These are phyloP conservation scores for Pseudochirops cupreus DNA, from an alignment of 2,797 vertebrate species.

Conservation along the genomic window DNA sequence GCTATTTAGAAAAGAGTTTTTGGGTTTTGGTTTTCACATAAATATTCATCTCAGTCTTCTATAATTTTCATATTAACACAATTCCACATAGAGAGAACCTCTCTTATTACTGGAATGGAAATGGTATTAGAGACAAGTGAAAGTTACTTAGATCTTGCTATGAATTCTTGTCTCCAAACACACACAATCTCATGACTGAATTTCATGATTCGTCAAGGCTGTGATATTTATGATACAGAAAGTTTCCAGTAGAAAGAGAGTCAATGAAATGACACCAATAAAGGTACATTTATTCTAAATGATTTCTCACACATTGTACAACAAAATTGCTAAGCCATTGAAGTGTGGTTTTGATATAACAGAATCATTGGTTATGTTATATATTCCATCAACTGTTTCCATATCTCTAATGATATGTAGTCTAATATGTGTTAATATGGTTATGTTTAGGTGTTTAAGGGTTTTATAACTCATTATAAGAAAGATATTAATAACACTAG, in stretches of 20 bases:
- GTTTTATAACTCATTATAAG: not conserved
- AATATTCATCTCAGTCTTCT: not conserved
- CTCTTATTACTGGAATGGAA: not conserved
- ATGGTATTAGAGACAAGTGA: conserved; percentile 22
- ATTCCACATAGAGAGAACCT: not conserved
- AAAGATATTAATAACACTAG: not conserved
- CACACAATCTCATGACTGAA: not conserved
- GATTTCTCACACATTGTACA: conserved; percentile 20
- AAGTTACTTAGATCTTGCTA: not conserved
- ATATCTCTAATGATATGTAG: not conserved
- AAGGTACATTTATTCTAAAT: not conserved
- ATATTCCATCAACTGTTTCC: not conserved
- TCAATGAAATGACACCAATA: not conserved
- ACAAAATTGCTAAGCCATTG: not conserved
- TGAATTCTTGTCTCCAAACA: not conserved
- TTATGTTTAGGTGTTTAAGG: not conserved
- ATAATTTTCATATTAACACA: not conserved
- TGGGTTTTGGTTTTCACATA: not conserved
- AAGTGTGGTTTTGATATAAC: conserved; percentile 16
- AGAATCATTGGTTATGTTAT: not conserved
- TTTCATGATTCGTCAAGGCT: not conserved
- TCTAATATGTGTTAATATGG: not conserved
- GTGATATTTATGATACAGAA: too few species aligned
- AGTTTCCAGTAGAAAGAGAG: not conserved
- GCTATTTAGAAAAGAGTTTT: not conserved